Conservation (phyloP, 2,888 invertebrate species). For the Heteromurus nitidus region DNA sequence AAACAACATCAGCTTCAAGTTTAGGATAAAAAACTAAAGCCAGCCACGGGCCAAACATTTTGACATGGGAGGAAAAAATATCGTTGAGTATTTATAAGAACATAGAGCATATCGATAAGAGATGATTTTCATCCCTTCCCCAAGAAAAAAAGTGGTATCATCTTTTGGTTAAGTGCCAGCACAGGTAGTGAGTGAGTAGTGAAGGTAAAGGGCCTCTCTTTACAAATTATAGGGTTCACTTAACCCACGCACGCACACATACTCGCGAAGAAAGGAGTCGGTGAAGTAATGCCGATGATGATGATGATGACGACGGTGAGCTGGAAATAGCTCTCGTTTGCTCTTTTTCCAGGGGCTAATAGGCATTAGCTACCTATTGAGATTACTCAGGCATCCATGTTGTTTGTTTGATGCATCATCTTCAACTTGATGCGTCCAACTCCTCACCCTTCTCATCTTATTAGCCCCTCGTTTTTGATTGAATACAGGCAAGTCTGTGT, state of each 20-base stretch:
- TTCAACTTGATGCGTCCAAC: too few relatives aligned
- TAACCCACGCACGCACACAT: slow-evolving; percentile 1
- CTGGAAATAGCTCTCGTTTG: not conserved
- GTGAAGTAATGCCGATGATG: not conserved
- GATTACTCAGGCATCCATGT: slow-evolving; percentile 25
- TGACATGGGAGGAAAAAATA: slow-evolving; percentile 10
- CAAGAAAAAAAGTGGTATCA: not conserved
- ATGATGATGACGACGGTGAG: not conserved
- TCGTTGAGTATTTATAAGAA: too few relatives aligned
- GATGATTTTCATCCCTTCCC: not conserved
- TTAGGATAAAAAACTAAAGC: slow-evolving; percentile 20
- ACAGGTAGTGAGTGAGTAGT: not conserved
- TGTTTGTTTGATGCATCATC: slow-evolving; percentile 24
- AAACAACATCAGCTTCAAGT: slow-evolving; percentile 1
- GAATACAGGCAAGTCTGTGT: too few relatives aligned
- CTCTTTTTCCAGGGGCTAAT: not conserved
- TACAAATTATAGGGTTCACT: slow-evolving; percentile 32
- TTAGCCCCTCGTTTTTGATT: not conserved
- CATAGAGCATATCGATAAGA: too few relatives aligned
- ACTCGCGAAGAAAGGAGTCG: not conserved
- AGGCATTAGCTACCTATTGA: slow-evolving; percentile 28
- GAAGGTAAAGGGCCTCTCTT: not conserved
- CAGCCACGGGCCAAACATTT: slow-evolving; percentile 33
- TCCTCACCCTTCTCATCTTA: not conserved
- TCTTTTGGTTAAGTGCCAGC: not conserved